Percentiles rank a stretch among this genome's conserved stretches.
phyloP scores from a whole-genome alignment of 2,888 invertebrate species.

The Tortrix viridana region DNA sequence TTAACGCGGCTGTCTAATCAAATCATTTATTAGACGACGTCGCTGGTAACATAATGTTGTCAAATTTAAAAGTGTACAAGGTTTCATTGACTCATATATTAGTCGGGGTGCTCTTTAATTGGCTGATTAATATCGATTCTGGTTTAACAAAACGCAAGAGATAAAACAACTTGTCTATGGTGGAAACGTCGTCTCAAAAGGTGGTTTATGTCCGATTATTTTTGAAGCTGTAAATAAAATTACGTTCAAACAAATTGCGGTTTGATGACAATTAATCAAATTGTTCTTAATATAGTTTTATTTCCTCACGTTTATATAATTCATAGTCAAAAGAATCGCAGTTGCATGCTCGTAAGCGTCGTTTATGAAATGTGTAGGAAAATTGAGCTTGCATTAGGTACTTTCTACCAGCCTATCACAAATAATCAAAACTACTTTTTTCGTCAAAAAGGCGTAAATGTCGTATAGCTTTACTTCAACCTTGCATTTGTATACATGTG shows the following conservation, averaged over 20 bases:
- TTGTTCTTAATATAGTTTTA: too few relatives aligned
- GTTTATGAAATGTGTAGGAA: too few relatives aligned
- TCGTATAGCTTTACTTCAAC: too few relatives aligned
- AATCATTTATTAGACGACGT: slow-evolving; percentile 55
- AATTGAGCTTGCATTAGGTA: too few relatives aligned
- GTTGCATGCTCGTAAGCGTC: too few relatives aligned
- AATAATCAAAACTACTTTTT: too few relatives aligned
- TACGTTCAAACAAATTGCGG: background rate
- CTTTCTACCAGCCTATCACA: too few relatives aligned
- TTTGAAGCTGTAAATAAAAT: background rate
- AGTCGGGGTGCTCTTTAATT: slow-evolving; percentile 20
- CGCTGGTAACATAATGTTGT: slow-evolving; percentile 33
- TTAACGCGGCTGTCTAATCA: slow-evolving; percentile 60
- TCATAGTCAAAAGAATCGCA: too few relatives aligned
- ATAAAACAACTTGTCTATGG: slow-evolving; percentile 19
- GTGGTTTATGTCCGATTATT: slow-evolving; percentile 2
- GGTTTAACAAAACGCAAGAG: slow-evolving; percentile 31
- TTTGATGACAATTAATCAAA: background rate
- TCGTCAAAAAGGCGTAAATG: too few relatives aligned
- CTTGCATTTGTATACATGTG: too few relatives aligned
- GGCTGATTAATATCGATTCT: slow-evolving; percentile 33
- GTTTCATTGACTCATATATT: slow-evolving; percentile 39
- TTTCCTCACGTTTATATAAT: too few relatives aligned
- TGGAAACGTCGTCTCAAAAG: background rate
- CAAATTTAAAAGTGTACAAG: slow-evolving; percentile 37